Base-by-base conservation (phyloP, 2,113 vertebrate species). In the cat (Felis catus) region DNA sequence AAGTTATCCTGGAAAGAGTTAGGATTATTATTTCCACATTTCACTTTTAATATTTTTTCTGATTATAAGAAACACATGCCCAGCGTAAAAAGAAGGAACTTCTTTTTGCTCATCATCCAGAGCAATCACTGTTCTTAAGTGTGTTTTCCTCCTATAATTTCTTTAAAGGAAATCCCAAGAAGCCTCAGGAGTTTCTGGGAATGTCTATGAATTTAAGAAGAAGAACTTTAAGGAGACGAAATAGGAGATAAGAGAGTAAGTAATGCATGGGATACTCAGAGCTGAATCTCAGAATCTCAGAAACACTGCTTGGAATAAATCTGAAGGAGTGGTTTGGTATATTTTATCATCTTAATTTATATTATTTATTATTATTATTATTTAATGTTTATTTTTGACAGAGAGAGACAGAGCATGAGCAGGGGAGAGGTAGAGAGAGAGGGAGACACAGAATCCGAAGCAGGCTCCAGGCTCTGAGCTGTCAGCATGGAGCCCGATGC, bases 281-380 rank as follows among this genome's bases (percentile, higher is more conserved):
- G 23, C 27, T 33, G 7, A 95, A 92, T 70, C 21, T 25, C 21
- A 86, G 66, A 94, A 39, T 70, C 31, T 78, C 51, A 94, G 71
- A 94, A 81, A 82, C 27, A 33, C 2, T 27, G 45, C 55, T 81
- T 82, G 36, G 61, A 91, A 36, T 68, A 86, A 85, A 83, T 71
- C 41, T 71, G 48, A 78, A 89, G n/a, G 45, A 48, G 33, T 71
- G 12, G 16, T 36, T 45, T 94, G 45, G 14, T 87, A 71, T 61
- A 39, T 48, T 91, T 80, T 91, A n/a, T 55, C 19, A 80, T 95
- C 33, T 96, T 94, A 48, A 89, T 71, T 92, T 92, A 65, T 95
- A 82, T n/a, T 61, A 51, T 65, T 45, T 45, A 65, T 94, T 45
- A 45, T 45, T 45, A 45, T 45, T 45, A 45, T 45, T 45, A 45